These are phyloP conservation scores for Sphinx pinastri DNA, from an alignment of 2,888 invertebrate genomes.

Conservation along the genomic window DNA sequence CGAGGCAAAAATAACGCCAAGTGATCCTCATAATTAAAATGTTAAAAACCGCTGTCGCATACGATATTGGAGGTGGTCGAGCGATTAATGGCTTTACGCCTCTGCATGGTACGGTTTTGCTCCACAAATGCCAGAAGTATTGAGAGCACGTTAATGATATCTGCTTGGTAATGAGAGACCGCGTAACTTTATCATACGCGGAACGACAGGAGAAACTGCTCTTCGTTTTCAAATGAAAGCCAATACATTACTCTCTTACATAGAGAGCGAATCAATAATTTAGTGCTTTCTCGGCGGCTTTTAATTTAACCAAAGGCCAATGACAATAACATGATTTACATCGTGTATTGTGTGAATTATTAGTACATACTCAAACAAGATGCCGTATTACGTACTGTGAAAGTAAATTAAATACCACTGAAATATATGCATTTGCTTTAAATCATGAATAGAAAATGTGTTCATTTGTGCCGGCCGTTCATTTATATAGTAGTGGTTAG, in stretches of 20 bases:
- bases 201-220: slow-evolving; percentile 69
- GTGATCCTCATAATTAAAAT: not conserved
- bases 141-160: slow-evolving; percentile 65
- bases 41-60: slow-evolving; percentile 5
- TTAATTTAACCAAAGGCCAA: slow-evolving; percentile 23
- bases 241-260: slow-evolving; percentile 55
- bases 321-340: slow-evolving; percentile 12
- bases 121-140: slow-evolving; percentile 57
- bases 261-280: slow-evolving; percentile 22
- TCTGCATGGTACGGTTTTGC: slow-evolving; percentile 49
- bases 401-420: not conserved
- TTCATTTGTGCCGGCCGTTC: slow-evolving; percentile 2
- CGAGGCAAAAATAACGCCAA: not conserved
- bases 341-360: not conserved
- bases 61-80: slow-evolving; percentile 27
- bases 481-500: not conserved
- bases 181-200: slow-evolving; percentile 74
- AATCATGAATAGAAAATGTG: slow-evolving; percentile 9
- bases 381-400: not conserved
- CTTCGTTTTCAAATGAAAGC: slow-evolving; percentile 74
- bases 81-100: slow-evolving; percentile 47
- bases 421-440: slow-evolving; percentile 7
- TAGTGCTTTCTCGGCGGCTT: not conserved
- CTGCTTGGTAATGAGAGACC: slow-evolving; percentile 65
- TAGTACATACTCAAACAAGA: not conserved